phyloP scores from a whole-genome alignment of 2,888 invertebrate genomes.

The Apantesis nais region DNA sequence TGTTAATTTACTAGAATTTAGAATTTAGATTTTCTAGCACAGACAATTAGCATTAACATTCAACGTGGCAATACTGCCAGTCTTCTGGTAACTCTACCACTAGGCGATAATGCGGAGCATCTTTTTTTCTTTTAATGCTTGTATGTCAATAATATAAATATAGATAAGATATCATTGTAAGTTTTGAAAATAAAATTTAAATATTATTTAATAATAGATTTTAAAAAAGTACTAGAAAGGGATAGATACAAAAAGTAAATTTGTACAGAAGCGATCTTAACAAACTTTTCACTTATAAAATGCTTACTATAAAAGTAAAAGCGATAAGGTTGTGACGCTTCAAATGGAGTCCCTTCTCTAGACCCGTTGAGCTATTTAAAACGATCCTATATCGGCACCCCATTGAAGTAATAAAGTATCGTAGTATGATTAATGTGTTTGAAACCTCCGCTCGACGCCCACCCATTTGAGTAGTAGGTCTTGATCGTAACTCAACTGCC shows the following conservation, averaged over 20 bases:
- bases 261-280: neutral
- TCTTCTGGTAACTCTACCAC: too few relatives aligned
- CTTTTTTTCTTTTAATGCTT: too few relatives aligned
- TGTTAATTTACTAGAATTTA: neutral
- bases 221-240: too few relatives aligned
- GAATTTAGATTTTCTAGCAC: too few relatives aligned
- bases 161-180: too few relatives aligned
- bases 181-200: too few relatives aligned
- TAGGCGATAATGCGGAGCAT: too few relatives aligned
- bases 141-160: too few relatives aligned
- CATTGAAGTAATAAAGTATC: conserved; percentile 77
- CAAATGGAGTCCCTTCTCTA: conserved; percentile 34
- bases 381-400: conserved; percentile 63
- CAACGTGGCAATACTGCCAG: too few relatives aligned
- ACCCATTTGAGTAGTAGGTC: conserved; percentile 58
- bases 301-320: neutral
- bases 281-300: neutral
- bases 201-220: too few relatives aligned
- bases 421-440: conserved; percentile 77
- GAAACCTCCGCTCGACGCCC: conserved; percentile 68
- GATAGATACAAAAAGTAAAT: neutral
- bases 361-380: conserved; percentile 61
- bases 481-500: conserved; percentile 62
- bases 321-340: neutral
- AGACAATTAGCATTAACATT: too few relatives aligned